A percentile compares a stretch with the other conserved stretches of the same genome.
Conservation (phyloP, 2,888 invertebrate genomes). For the Arge pagana region DNA sequence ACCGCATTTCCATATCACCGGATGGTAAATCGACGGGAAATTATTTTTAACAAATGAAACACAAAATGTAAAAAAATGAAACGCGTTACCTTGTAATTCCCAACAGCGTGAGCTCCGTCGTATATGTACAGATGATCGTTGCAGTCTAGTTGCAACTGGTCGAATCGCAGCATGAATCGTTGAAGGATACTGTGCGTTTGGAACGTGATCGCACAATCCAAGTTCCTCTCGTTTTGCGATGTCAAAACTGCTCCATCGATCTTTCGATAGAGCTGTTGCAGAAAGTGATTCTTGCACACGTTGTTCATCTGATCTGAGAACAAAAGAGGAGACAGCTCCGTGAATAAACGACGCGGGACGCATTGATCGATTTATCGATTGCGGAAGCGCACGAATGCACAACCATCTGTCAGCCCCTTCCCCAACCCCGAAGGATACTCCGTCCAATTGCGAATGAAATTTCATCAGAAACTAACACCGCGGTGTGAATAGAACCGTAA, state of each 20-base stretch:
- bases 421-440: too few relatives aligned
- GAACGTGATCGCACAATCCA: constrained; percentile 91
- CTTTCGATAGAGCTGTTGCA: constrained; percentile 86
- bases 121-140: constrained; percentile 92
- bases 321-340: constrained; percentile 23
- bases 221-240: constrained; percentile 87
- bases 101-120: constrained; percentile 89
- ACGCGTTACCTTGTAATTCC: constrained; percentile 86
- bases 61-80: too few relatives aligned
- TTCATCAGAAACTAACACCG: too few relatives aligned
- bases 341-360: too few relatives aligned
- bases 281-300: constrained; percentile 87
- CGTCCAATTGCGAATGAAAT: too few relatives aligned
- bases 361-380: not conserved
- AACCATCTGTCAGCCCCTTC: too few relatives aligned
- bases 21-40: too few relatives aligned
- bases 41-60: too few relatives aligned
- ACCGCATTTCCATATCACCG: too few relatives aligned
- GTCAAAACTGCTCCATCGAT: constrained; percentile 89
- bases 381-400: too few relatives aligned
- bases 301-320: constrained; percentile 86
- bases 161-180: constrained; percentile 92
- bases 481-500: too few relatives aligned
- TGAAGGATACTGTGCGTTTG: constrained; percentile 94
- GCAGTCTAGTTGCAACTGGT: constrained; percentile 88